Conservation (phyloP, 2,113 vertebrate genomes). For the Amphiprion ocellaris region DNA sequence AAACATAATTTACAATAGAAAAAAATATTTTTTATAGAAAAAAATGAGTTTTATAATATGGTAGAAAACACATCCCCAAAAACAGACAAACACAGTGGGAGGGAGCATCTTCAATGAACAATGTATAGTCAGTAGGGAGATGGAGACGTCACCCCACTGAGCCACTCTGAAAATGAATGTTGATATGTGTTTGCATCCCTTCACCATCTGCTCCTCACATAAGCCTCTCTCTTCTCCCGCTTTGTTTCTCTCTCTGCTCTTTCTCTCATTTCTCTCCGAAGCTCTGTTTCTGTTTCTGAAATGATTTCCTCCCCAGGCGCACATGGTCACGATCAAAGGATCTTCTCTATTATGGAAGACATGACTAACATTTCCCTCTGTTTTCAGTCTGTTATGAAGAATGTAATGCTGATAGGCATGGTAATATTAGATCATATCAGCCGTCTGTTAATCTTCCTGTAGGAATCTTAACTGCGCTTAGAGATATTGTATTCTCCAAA, state of each 20-base stretch:
- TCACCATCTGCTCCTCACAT: slow-evolving; percentile 69
- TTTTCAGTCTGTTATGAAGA: slow-evolving; percentile 25
- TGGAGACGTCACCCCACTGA: slow-evolving; percentile 18
- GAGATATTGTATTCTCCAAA: neutral
- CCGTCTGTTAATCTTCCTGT: slow-evolving; percentile 2
- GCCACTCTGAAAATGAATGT: slow-evolving; percentile 51
- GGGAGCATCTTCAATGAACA: slow-evolving; percentile 6
- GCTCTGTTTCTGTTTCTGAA: slow-evolving; percentile 39
- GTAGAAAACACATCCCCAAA: neutral
- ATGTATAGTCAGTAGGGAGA: slow-evolving; percentile 38
- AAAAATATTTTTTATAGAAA: neutral
- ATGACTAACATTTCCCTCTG: neutral
- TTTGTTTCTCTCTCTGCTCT: slow-evolving; percentile 23
- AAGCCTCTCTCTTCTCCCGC: slow-evolving; percentile 28
- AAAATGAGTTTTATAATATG: neutral
- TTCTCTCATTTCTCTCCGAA: neutral
- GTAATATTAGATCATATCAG: slow-evolving; percentile 13
- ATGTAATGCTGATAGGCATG: neutral
- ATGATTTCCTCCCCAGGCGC: slow-evolving; percentile 49
- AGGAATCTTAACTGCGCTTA: neutral
- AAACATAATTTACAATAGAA: neutral
- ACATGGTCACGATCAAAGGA: slow-evolving; percentile 50
- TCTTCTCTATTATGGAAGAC: slow-evolving; percentile 38
- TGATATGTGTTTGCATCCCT: slow-evolving; percentile 47
- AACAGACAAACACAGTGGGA: neutral